phyloP scores from a whole-genome alignment of 2,113 vertebrate genomes.

The Pampusana beccarii region DNA sequence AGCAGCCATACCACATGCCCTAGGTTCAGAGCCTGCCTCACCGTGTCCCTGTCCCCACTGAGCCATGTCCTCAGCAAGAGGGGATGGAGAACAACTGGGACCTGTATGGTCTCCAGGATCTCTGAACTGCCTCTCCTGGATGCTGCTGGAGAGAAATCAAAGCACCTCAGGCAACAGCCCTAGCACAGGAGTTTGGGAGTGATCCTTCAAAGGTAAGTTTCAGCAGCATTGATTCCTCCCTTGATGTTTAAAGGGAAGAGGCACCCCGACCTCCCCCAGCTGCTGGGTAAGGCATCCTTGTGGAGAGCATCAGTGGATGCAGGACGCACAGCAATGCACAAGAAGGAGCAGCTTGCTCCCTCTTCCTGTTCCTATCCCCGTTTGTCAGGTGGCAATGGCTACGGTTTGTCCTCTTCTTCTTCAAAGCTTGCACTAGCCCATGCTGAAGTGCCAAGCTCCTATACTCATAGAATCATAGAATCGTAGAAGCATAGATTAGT shows the following conservation, averaged over 20 bases:
- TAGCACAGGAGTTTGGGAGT: accelerated
- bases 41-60: not conserved
- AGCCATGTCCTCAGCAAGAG: not conserved
- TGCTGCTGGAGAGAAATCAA: not conserved
- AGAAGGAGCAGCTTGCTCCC: not conserved
- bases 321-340: not conserved
- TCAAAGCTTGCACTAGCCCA: not conserved
- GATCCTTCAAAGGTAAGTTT: not conserved
- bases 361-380: not conserved
- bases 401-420: not conserved
- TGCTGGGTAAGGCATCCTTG: not conserved
- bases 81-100: not conserved
- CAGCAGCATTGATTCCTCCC: not conserved
- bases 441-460: accelerated
- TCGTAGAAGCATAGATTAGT: no score
- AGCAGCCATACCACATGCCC: not conserved
- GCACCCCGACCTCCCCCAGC: not conserved
- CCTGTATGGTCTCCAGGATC: not conserved
- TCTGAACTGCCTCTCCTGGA: not conserved
- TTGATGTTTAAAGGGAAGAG: not conserved
- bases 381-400: not conserved
- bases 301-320: not conserved
- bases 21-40: not conserved
- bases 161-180: not conserved
- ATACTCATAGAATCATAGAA: no score